These are phyloP conservation scores for Cyclargus thomasi DNA, from an alignment of 1,140 invertebrate genomes.

Conservation along the genomic window DNA sequence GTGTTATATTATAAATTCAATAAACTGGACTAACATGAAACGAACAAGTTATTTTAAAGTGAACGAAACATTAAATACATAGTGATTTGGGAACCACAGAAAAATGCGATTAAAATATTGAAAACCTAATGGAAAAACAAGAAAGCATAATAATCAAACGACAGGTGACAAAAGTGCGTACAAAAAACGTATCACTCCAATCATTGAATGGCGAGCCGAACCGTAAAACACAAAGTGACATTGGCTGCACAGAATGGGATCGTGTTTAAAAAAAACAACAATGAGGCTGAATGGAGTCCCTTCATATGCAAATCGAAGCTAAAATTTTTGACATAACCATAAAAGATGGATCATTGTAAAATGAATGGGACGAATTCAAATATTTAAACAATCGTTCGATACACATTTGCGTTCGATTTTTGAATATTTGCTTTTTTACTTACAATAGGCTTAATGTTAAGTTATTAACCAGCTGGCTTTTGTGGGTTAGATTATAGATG, in stretches of 20 bases:
- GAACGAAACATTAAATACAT: no score
- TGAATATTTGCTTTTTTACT: conserved; percentile 29
- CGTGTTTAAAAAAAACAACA: conserved; percentile 37
- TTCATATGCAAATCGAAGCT: conserved; percentile 42
- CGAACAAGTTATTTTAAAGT: no score
- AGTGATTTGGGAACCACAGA: neutral
- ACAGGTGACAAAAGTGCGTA: conserved; percentile 17
- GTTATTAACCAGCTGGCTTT: neutral
- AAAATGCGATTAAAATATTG: neutral
- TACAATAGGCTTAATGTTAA: conserved; percentile 7
- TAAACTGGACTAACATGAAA: no score
- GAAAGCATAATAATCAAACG: neutral
- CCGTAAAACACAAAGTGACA: conserved; percentile 47
- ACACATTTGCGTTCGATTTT: conserved; percentile 46
- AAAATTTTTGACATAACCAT: conserved; percentile 48
- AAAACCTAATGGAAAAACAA: neutral
- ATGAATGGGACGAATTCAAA: conserved; percentile 46
- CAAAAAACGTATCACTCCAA: conserved; percentile 18
- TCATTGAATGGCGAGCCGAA: conserved; percentile 25
- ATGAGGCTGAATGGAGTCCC: conserved; percentile 34
- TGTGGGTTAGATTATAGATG: no score
- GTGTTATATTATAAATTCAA: neutral
- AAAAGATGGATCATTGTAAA: conserved; percentile 49
- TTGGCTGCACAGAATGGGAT: conserved; percentile 27
- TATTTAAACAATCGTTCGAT: conserved; percentile 48